Base-by-base conservation (phyloP, 2,797 vertebrate genomes). In the Nyctalus aviator region DNA sequence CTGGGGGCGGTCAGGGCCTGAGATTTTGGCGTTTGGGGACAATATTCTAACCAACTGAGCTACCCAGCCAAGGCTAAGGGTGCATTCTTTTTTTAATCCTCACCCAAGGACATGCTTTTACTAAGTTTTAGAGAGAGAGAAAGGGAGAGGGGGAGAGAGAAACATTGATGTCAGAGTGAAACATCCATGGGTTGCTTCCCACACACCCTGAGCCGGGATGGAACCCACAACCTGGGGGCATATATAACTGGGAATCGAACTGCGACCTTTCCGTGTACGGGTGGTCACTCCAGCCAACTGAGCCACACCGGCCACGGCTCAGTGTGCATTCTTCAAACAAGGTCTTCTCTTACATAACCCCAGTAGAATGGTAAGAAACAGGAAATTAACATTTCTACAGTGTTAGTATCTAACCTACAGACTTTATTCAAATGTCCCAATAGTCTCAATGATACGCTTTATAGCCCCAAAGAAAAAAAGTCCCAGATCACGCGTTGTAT, bases 351-450 rank as follows among this genome's bases (percentile, higher is more conserved):
- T 77, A n/a, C 11, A 32, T 75, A 83, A 87, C 44, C 10, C 27
- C 23, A 55, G 2, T 50, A 95, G 35, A 83, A 69, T 83, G 59
- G 48, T 88, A 79, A 94, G 92, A 86, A 5, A 12, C 13, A 53
- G 59, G 84, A 85, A 50, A 53, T 64, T 35, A 64, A 59, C 30
- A 59, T 10, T 9, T 27, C 41, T 44, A 76, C 35, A 48, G 27
- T 79, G 15, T 78, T 76, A 37, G 21, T 68, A 13, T 81, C 88
- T 84, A 89, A 84, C 41, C 35, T 76, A 6, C 23, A 53, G 75
- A 57, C 75, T 2, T 37, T n/a, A 62, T 53, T 91, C 25, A 48
- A n/a, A 64, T 41, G 11, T 84, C 32, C 32, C 57, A 23, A 1
- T 68, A 10, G 23, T 90, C 55, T 18, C 32, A 66, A 15, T 46